phyloP scores from a whole-genome alignment of 2,113 vertebrate species.

The Toxostoma redivivum region DNA sequence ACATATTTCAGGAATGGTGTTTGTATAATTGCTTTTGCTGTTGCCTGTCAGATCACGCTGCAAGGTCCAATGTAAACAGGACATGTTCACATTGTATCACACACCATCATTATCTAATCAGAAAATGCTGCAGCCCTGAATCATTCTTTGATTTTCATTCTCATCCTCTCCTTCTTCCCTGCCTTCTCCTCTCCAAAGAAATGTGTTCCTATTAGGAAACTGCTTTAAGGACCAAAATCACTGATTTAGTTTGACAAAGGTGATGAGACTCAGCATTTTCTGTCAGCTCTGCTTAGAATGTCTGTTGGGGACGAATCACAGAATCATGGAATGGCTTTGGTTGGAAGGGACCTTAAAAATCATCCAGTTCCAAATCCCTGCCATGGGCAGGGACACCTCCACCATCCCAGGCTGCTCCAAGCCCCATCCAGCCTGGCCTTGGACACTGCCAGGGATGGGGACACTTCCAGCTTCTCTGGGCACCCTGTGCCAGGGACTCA shows the following conservation, averaged over 20 bases:
- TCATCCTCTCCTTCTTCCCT: not conserved
- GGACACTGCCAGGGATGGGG: not conserved
- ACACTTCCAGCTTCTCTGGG: not conserved
- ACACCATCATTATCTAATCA: not conserved
- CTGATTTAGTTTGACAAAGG: not conserved
- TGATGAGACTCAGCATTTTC: not conserved
- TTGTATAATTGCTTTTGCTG: slow-evolving; percentile 37
- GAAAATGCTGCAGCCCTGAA: not conserved
- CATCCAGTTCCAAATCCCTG: not conserved
- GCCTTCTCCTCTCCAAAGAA: not conserved
- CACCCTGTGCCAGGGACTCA: accelerated
- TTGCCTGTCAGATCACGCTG: not conserved
- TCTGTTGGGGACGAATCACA: not conserved
- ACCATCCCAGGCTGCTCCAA: not conserved
- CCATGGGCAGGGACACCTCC: not conserved
- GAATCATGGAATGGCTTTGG: not conserved
- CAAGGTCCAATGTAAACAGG: not conserved
- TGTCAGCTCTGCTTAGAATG: not conserved
- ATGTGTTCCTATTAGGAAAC: not conserved
- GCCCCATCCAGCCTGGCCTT: not conserved
- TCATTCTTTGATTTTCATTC: not conserved
- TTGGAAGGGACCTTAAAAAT: not conserved
- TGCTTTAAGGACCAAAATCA: not conserved
- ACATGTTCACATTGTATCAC: slow-evolving; percentile 2
- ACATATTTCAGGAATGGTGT: not conserved